Percentiles rank a stretch among this genome's conserved stretches.
Evolutionary conservation across 2,888 invertebrate genomes (phyloP).

Genomic region (Sphaerophoria rueppellii): DNA sequence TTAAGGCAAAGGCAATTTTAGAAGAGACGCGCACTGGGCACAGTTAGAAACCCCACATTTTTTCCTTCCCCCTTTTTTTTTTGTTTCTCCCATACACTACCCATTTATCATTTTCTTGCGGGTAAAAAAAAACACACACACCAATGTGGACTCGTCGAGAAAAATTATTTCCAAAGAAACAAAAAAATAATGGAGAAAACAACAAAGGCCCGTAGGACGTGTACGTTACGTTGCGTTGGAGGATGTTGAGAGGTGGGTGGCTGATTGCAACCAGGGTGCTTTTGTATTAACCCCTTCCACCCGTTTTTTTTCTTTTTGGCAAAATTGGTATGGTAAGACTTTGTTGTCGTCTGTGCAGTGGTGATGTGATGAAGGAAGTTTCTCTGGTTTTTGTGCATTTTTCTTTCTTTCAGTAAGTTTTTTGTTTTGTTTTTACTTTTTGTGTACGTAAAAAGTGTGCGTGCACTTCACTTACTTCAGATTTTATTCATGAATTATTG

Average conservation of each 20-base stretch:
- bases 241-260: constrained; percentile 13
- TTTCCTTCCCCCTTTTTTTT: background rate
- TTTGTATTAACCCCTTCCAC: constrained; percentile 8
- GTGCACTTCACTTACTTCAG: constrained; percentile 11
- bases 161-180: constrained; percentile 28
- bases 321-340: constrained; percentile 25
- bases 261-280: constrained; percentile 56
- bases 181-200: constrained; percentile 27
- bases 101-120: constrained; percentile 11
- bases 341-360: background rate
- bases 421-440: background rate
- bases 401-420: background rate
- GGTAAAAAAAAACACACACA: constrained; percentile 4
- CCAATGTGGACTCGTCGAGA: background rate
- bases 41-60: constrained; percentile 24
- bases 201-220: constrained; percentile 41
- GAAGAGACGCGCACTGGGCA: constrained; percentile 25
- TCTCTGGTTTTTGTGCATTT: constrained; percentile 10
- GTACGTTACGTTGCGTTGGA: background rate
- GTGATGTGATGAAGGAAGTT: constrained; percentile 12
- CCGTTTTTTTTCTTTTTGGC: background rate
- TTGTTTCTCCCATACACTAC: background rate
- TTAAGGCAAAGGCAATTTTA: constrained; percentile 62
- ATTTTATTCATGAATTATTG: background rate
- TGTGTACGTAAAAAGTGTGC: background rate